Evolutionary conservation across 2,113 vertebrate genomes (phyloP).

Genomic region (Uria lomvia): DNA sequence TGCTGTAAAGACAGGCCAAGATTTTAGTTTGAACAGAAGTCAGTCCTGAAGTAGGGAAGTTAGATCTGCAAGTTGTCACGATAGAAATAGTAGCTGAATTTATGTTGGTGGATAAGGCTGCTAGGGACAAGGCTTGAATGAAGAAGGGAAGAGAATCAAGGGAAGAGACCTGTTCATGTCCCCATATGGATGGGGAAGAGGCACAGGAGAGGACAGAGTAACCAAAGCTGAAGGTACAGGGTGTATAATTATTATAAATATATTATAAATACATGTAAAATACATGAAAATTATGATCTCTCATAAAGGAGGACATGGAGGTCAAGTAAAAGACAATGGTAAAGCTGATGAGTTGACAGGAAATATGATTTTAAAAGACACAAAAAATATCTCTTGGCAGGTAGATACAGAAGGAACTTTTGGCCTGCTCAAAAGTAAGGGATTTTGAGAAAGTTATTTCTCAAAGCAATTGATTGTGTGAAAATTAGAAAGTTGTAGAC

Average conservation of each 20-base stretch:
- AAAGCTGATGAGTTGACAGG: background rate
- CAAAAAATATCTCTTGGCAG: background rate
- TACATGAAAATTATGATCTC: background rate
- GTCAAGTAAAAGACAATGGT: background rate
- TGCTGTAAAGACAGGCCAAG: background rate
- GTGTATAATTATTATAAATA: background rate
- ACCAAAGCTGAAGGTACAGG: background rate
- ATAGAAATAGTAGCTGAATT: background rate
- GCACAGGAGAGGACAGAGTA: background rate
- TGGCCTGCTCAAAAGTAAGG: background rate
- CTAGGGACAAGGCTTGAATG: background rate
- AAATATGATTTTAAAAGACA: background rate
- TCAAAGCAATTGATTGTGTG: background rate
- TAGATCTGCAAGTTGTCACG: conserved; percentile 1
- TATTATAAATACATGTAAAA: background rate
- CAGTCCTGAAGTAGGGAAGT: background rate
- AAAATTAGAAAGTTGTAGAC: background rate
- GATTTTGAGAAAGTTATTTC: background rate
- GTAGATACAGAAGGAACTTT: background rate
- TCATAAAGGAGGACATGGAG: background rate
- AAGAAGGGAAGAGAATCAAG: background rate
- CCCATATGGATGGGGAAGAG: background rate
- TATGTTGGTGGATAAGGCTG: background rate
- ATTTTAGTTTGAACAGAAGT: conserved; percentile 5
- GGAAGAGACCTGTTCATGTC: background rate